Conservation (phyloP, 2,113 vertebrate genomes). For the Gymnorhina tibicen region DNA sequence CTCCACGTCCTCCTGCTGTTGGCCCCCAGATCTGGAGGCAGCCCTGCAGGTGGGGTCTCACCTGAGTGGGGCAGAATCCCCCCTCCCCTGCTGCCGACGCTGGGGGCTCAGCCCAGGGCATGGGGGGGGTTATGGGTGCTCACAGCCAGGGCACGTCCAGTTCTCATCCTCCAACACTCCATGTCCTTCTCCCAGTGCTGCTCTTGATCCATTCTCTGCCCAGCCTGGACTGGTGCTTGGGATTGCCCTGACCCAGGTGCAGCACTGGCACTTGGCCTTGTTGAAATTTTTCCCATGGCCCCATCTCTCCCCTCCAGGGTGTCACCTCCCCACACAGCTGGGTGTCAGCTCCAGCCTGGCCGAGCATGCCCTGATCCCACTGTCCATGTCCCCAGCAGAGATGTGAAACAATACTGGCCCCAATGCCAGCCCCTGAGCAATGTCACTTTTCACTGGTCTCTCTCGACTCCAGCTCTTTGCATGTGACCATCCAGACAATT, state of each 20-base stretch:
- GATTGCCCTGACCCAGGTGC: background rate
- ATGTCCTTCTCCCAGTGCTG: background rate
- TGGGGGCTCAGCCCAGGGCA: background rate
- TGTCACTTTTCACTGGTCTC: background rate
- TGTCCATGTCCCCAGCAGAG: background rate
- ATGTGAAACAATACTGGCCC: background rate
- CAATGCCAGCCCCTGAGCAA: background rate
- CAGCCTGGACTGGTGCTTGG: background rate
- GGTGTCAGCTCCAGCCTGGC: background rate
- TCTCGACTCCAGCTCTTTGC: background rate
- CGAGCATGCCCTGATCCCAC: background rate
- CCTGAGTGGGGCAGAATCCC: background rate
- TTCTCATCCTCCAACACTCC: background rate
- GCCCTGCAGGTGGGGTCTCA: background rate
- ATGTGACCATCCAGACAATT: background rate
- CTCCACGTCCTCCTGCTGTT: accelerated
- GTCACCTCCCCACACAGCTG: background rate
- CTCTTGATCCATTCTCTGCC: accelerated
- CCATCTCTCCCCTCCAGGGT: background rate
- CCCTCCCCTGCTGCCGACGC: background rate
- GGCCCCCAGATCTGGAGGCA: background rate
- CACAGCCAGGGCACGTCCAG: accelerated
- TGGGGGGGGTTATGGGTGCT: accelerated
- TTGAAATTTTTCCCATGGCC: background rate
- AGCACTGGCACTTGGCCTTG: background rate